These are phyloP conservation scores for Grammomys surdaster DNA, from an alignment of 2,113 vertebrate species.

Conservation along the genomic window DNA sequence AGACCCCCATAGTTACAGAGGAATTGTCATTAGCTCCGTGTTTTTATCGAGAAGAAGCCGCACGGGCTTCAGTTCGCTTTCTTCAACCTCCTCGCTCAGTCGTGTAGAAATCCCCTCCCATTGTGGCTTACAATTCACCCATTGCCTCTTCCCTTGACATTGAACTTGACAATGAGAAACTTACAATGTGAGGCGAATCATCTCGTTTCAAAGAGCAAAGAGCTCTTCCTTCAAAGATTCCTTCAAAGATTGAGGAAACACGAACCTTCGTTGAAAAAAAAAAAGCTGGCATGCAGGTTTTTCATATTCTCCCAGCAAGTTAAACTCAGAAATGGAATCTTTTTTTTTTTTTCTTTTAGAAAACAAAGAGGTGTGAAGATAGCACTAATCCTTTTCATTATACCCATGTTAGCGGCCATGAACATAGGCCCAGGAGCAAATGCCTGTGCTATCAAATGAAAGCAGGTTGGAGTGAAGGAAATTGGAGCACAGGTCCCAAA, in stretches of 20 bases:
- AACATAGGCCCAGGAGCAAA: not conserved
- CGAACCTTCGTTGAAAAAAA: not conserved
- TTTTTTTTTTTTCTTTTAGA: slow-evolving; percentile 1
- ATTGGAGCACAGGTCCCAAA: not conserved
- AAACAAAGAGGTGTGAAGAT: slow-evolving; percentile 46
- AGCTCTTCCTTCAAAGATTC: slow-evolving; percentile 18
- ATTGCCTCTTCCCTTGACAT: slow-evolving; percentile 20
- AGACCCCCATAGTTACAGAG: not conserved
- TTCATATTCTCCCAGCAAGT: slow-evolving; percentile 35
- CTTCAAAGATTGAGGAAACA: slow-evolving; percentile 48
- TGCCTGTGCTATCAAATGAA: not conserved
- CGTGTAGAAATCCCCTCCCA: not conserved
- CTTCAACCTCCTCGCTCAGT: not conserved
- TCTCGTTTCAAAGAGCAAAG: slow-evolving; percentile 59
- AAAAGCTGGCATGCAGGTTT: slow-evolving; percentile 4
- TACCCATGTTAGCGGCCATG: not conserved
- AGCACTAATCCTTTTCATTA: slow-evolving; percentile 43
- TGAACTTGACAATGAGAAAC: slow-evolving; percentile 61
- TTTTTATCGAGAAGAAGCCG: slow-evolving; percentile 37
- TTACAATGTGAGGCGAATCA: slow-evolving; percentile 26
- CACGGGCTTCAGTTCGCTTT: slow-evolving; percentile 27
- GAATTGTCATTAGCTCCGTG: slow-evolving; percentile 9
- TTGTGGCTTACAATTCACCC: slow-evolving; percentile 25
- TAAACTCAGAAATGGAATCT: slow-evolving; percentile 50
- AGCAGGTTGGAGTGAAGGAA: not conserved